A percentile compares a stretch with the other conserved stretches of the same genome.
These are phyloP conservation scores for Syrphus vitripennis DNA, from an alignment of 2,888 invertebrate genomes.

Conservation along the genomic window DNA sequence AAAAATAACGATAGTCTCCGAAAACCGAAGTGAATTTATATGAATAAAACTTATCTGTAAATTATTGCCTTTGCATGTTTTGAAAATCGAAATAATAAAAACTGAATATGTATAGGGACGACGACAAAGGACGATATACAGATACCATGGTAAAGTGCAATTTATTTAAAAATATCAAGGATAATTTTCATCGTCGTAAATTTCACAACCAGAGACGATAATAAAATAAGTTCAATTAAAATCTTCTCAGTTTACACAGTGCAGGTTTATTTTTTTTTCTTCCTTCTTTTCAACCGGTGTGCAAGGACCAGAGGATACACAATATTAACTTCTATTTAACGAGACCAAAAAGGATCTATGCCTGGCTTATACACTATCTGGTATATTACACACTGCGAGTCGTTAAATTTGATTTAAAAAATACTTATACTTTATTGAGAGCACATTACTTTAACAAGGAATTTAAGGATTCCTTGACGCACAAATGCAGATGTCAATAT, in stretches of 20 bases:
- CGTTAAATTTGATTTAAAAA: neutral
- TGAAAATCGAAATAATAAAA: slow-evolving; percentile 23
- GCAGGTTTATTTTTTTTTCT: neutral
- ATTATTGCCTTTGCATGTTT: slow-evolving; percentile 58
- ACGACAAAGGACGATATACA: slow-evolving; percentile 12
- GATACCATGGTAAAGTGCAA: slow-evolving; percentile 65
- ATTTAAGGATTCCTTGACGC: too few species aligned
- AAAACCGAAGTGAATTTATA: slow-evolving; percentile 16
- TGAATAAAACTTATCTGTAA: slow-evolving; percentile 46
- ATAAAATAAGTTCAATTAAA: slow-evolving; percentile 71
- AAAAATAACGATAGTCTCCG: slow-evolving; percentile 3
- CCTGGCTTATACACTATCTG: neutral
- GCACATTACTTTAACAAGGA: too few species aligned
- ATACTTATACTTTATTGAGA: too few species aligned
- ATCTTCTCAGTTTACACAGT: slow-evolving; percentile 57
- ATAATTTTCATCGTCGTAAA: slow-evolving; percentile 65
- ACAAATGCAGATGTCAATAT: too few species aligned
- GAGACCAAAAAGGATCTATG: slow-evolving; percentile 23
- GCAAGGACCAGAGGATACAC: slow-evolving; percentile 34
- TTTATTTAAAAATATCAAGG: slow-evolving; percentile 69
- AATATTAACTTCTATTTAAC: slow-evolving; percentile 43
- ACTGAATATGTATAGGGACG: neutral
- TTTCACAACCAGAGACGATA: slow-evolving; percentile 63
- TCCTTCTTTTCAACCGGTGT: neutral
- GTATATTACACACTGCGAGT: neutral